A percentile compares a stretch with the other conserved stretches of the same genome.
These are phyloP conservation scores for Anguilla megastoma DNA, from an alignment of 2,797 vertebrate species.

Conservation along the genomic window DNA sequence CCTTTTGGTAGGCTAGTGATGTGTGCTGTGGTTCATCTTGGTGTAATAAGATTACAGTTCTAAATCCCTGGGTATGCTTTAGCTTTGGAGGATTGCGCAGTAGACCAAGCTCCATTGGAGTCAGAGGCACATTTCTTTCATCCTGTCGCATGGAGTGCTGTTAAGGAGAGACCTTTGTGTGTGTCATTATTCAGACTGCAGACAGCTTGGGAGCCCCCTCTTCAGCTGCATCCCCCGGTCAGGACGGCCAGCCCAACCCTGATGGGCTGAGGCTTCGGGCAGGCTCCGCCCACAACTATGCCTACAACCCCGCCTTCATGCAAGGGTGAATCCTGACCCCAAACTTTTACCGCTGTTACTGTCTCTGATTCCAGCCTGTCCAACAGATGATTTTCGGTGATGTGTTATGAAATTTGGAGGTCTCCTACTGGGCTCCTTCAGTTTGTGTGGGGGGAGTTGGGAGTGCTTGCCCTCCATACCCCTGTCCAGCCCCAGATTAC, in stretches of 20 bases:
- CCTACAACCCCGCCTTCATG: slow-evolving; percentile 69
- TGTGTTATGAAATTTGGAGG: background rate
- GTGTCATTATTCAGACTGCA: slow-evolving; percentile 59
- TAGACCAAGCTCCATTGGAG: background rate
- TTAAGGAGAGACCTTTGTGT: background rate
- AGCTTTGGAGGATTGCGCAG: background rate
- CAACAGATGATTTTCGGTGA: no score
- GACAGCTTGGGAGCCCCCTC: slow-evolving; percentile 65
- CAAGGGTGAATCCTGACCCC: slow-evolving; percentile 74
- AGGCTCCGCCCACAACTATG: slow-evolving; percentile 67
- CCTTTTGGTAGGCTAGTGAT: background rate
- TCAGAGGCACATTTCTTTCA: background rate
- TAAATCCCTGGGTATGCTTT: no score
- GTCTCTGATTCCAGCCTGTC: background rate
- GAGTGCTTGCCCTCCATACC: background rate
- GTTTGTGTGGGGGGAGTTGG: background rate
- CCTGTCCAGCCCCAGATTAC: background rate
- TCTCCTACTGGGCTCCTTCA: background rate
- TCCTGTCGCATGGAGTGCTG: background rate
- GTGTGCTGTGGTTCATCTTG: no score
- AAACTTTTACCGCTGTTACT: background rate
- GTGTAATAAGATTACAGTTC: no score
- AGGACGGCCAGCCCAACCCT: slow-evolving; percentile 61
- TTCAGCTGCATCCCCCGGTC: slow-evolving; percentile 57
- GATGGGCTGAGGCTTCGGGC: slow-evolving; percentile 81